A percentile compares a stretch with the other conserved stretches of the same genome.
Evolutionary conservation across 1,140 invertebrate genomes (phyloP).

Genomic region (Diuraphis noxia): DNA sequence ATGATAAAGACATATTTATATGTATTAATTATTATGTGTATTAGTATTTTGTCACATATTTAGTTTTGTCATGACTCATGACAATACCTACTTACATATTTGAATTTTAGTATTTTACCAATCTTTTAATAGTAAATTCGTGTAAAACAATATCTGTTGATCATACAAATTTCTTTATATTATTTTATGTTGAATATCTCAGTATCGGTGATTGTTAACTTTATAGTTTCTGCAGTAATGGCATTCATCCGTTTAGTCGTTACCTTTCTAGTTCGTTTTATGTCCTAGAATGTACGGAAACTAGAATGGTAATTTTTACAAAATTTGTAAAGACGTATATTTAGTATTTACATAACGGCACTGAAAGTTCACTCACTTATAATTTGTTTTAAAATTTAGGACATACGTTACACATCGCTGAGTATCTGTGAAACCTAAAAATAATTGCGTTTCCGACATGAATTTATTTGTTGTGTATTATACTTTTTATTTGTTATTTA

Average conservation of each 20-base stretch:
- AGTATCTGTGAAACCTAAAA: conserved; percentile 1
- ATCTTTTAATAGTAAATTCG: not conserved
- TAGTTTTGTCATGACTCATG: not conserved
- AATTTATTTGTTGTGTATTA: not conserved
- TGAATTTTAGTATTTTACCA: not conserved
- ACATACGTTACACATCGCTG: not conserved
- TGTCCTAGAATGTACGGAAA: conserved; percentile 11
- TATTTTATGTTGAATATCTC: not conserved
- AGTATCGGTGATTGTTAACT: not conserved
- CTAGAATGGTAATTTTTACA: conserved; percentile 1
- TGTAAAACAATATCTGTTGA: not conserved
- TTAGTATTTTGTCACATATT: not conserved
- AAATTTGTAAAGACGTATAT: not conserved
- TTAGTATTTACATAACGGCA: conserved; percentile 13
- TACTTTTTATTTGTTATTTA: not conserved
- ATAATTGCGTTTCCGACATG: not conserved
- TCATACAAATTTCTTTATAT: not conserved
- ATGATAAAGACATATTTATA: not conserved
- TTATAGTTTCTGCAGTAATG: no score
- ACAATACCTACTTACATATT: not conserved
- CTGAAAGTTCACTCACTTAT: not conserved
- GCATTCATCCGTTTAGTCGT: not conserved
- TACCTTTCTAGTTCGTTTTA: not conserved
- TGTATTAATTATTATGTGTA: not conserved
- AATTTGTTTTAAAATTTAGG: conserved; percentile 27